Evolutionary conservation across 2,113 vertebrate species (phyloP), one percentile per base, ranked within the genome.

Genomic region (Lutjanus erythropterus): DNA sequence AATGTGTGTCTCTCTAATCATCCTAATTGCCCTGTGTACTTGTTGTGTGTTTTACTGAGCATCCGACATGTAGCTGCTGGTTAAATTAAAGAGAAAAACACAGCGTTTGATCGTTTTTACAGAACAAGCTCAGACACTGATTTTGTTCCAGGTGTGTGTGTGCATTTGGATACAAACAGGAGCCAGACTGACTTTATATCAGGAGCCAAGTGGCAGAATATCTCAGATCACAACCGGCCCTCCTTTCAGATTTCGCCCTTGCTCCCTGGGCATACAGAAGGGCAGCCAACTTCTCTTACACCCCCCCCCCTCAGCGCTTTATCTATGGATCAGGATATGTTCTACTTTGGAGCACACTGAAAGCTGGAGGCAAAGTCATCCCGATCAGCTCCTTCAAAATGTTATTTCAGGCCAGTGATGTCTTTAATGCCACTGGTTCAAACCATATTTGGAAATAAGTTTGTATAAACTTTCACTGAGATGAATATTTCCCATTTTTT

Each of bases 281-380:
- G 65, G 78, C 72, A 61, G 42, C 16, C 1, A 23, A 58, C 75
- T 88, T 78, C 41, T 69, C 58, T 85, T 74, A 60, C 65, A 64
- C 53, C 39, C 61, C 53, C 15, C 64, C 52, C 27, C 39, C 52
- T 23, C 39, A 39, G 53, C 31, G 71, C 61, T 53, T 72, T 55
- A 52, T 58, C 39, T 19, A 7, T 75, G 25, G 23, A 53, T 64
- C 42, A 49, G 49, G 42, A 73, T 12, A 9, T 37, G 29, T 10
- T 39, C 52, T 50, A 35, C 35, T 25, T 49, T 60, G 55, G 6
- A 72, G 65, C 18, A 76, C 47, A 64, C 33, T 35, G 3, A 35
- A 76, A 35, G 56, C 67, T n/a, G 10, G 42, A 35, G 31, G 35
- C 50, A 65, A 61, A 71, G 35, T 74, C 47, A 72, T 1, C 21